Conservation (phyloP, 2,113 vertebrate genomes). For the Bubo bubo region DNA sequence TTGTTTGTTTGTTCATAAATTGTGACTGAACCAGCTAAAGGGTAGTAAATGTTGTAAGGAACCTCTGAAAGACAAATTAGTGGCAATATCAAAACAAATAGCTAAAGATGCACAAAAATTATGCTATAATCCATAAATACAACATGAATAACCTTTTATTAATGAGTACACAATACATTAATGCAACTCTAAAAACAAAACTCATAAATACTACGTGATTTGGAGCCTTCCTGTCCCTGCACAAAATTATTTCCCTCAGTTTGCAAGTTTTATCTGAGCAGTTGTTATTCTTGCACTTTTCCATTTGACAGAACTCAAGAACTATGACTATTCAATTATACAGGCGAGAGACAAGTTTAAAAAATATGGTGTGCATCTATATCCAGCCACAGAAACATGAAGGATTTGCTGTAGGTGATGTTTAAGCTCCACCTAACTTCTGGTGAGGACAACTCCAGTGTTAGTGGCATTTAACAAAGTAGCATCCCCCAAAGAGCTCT, state of each 20-base stretch:
- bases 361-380: background rate
- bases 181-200: background rate
- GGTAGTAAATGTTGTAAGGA: background rate
- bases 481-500: background rate
- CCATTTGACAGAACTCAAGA: background rate
- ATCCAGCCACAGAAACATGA: background rate
- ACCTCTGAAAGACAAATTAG: background rate
- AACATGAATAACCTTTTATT: background rate
- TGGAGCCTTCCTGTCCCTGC: background rate
- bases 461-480: background rate
- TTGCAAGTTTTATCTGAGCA: background rate
- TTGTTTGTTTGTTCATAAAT: background rate
- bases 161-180: background rate
- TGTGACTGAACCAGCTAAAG: background rate
- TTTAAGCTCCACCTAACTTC: background rate
- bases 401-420: background rate
- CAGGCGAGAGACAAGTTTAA: background rate
- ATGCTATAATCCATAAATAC: background rate
- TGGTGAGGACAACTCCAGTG: background rate
- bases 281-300: background rate
- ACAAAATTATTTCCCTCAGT: background rate
- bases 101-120: background rate
- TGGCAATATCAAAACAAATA: background rate
- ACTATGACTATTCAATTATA: background rate
- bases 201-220: background rate